Evolutionary conservation across 2,888 invertebrate species (phyloP).

Genomic region (Volucella zonaria): DNA sequence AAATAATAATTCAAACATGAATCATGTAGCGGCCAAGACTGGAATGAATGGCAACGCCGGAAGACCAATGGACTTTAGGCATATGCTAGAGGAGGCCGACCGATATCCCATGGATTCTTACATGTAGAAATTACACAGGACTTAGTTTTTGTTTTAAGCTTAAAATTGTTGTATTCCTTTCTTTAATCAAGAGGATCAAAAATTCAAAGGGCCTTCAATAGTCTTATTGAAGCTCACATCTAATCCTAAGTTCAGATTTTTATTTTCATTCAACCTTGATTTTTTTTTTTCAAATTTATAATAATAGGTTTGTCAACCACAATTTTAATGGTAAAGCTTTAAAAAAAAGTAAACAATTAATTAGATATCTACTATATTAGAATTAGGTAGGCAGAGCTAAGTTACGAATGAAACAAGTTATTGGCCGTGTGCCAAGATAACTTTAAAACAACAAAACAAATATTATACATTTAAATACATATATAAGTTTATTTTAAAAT

Average conservation of each 20-base stretch:
- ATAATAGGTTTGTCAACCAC: slow-evolving; percentile 2
- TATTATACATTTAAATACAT: too few relatives aligned
- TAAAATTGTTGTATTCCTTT: too few relatives aligned
- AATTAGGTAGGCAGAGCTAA: background rate
- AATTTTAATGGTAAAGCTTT: slow-evolving; percentile 52
- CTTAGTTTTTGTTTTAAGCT: background rate
- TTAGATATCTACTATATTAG: background rate
- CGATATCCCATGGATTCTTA: slow-evolving; percentile 81
- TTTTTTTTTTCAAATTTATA: background rate
- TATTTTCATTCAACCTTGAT: background rate
- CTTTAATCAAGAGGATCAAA: background rate
- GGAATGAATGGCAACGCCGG: slow-evolving; percentile 80
- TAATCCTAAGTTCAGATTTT: background rate
- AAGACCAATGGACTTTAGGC: slow-evolving; percentile 79
- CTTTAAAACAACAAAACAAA: slow-evolving; percentile 7
- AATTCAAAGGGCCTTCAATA: too few relatives aligned
- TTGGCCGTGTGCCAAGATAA: slow-evolving; percentile 68
- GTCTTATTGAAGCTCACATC: too few relatives aligned
- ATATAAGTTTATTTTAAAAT: too few relatives aligned
- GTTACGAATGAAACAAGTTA: background rate
- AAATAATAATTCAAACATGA: slow-evolving; percentile 65
- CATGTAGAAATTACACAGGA: slow-evolving; percentile 76
- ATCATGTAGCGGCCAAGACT: slow-evolving; percentile 60
- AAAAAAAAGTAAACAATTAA: slow-evolving; percentile 19
- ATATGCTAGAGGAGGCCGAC: slow-evolving; percentile 82